These are phyloP conservation scores for Hipparchia sbordonii DNA, from an alignment of 2,888 invertebrate species.

Conservation along the genomic window DNA sequence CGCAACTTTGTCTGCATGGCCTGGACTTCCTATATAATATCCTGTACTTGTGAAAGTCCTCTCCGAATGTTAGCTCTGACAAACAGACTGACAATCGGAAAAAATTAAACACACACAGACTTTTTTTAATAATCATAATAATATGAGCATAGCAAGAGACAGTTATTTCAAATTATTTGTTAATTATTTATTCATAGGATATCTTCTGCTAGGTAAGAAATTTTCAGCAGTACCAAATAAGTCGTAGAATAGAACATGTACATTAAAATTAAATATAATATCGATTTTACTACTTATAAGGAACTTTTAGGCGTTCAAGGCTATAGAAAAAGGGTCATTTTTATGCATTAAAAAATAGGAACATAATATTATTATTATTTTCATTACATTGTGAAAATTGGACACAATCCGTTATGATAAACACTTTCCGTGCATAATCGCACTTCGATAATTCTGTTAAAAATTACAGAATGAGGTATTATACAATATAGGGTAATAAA, in stretches of 20 bases:
- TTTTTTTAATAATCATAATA: too few species aligned
- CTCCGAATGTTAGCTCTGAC: too few species aligned
- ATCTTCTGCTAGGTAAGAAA: conserved; percentile 27
- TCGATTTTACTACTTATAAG: conserved; percentile 79
- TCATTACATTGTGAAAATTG: conserved; percentile 7
- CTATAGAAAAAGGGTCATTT: conserved; percentile 16
- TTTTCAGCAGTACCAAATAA: conserved; percentile 38
- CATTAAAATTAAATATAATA: conserved; percentile 53
- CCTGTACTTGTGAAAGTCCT: too few species aligned
- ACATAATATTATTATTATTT: conserved; percentile 25
- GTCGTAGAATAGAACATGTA: conserved; percentile 83
- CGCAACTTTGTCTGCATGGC: too few species aligned
- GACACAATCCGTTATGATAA: conserved; percentile 15
- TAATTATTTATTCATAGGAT: too few species aligned
- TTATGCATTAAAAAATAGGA: conserved; percentile 18
- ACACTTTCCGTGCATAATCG: background rate
- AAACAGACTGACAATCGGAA: too few species aligned
- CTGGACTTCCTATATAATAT: too few species aligned
- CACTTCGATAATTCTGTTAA: conserved; percentile 23
- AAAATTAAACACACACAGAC: too few species aligned
- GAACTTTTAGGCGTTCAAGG: conserved; percentile 34
- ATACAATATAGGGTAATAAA: conserved; percentile 37
- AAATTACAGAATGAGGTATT: conserved; percentile 24
- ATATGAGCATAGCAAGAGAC: too few species aligned
- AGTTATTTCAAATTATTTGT: too few species aligned